Evolutionary conservation across 1,140 invertebrate genomes (phyloP).

Genomic region (Proales similis): DNA sequence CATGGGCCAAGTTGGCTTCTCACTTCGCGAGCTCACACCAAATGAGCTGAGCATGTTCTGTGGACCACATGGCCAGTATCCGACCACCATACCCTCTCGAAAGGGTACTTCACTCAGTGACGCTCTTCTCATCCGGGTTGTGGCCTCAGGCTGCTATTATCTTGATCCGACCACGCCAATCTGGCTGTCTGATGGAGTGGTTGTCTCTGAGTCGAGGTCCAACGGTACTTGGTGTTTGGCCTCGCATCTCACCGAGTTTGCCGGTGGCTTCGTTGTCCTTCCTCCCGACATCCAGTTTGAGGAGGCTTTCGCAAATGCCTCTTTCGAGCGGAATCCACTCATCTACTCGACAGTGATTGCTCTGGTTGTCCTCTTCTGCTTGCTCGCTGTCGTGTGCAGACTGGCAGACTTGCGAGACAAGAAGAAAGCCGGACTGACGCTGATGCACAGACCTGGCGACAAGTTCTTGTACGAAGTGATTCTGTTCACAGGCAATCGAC

Average conservation of each 20-base stretch:
- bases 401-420: slow-evolving; percentile 54
- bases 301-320: slow-evolving; percentile 51
- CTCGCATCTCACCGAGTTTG: slow-evolving; percentile 52
- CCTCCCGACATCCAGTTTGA: slow-evolving; percentile 53
- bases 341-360: slow-evolving; percentile 57
- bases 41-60: too few species aligned
- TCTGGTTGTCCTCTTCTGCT: slow-evolving; percentile 49
- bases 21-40: background rate
- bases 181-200: slow-evolving; percentile 43
- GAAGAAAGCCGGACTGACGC: slow-evolving; percentile 43
- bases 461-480: slow-evolving; percentile 43
- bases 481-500: slow-evolving; percentile 48
- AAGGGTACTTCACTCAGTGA: too few species aligned
- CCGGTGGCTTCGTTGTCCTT: slow-evolving; percentile 49
- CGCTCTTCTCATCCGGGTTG: slow-evolving; percentile 39
- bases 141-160: slow-evolving; percentile 40
- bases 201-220: slow-evolving; percentile 40
- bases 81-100: too few species aligned
- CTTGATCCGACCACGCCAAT: slow-evolving; percentile 40
- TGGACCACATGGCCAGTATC: too few species aligned
- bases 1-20: background rate
- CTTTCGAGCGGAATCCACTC: slow-evolving; percentile 57
- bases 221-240: slow-evolving; percentile 43
- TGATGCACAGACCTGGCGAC: slow-evolving; percentile 46
- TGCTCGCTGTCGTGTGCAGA: slow-evolving; percentile 50